Base-by-base conservation (phyloP, 2,888 invertebrate species). In the Drosophila tanythrix region DNA sequence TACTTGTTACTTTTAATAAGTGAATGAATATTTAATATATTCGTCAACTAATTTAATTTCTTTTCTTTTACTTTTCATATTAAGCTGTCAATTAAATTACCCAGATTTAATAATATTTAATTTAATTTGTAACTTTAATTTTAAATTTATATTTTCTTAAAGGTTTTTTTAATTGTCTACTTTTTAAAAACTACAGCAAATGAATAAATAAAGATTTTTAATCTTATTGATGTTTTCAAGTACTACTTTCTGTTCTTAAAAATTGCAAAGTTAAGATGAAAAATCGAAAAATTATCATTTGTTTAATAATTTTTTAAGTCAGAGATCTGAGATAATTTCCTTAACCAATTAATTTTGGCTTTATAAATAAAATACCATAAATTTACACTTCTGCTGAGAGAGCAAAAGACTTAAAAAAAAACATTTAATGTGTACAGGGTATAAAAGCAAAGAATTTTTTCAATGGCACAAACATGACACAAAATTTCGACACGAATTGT, bases 401-500 rank as follows among this genome's bases (percentile, higher is more conserved):
- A 25, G 8, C 15, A 8, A 15, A 46, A 2, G 3, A 25, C 25
- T 25, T 25, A 8, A 15, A 18, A 8, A 15, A 18, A 46, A 7
- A 13, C 29, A 15, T 52, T 21, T 25, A 11, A 33, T 21, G 48
- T 18, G 2, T 29, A 2, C 35, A 31, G 68, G 40, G 71, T 55
- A 62, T 65, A 67, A 67, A 69, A 82, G 72, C 70, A 76, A 72
- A 60, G 60, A 76, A 68, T 64, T 55, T 65, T 48, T 81, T 80
- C 74, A 71, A 69, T 71, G 67, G 68, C 64, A 66, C 77, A 68
- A 64, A 70, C 63, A 58, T 33, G 27, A 15, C 33, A 56, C 51
- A 62, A 74, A 76, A 76, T 76, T 70, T 72, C 75, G 70, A 69
- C 74, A 27, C 70, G 69, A 66, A 79, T 59, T 71, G 82, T 87